A percentile compares a stretch with the other conserved stretches of the same genome.
phyloP scores from a whole-genome alignment of 2,113 vertebrate genomes.

The Sander vitreus region DNA sequence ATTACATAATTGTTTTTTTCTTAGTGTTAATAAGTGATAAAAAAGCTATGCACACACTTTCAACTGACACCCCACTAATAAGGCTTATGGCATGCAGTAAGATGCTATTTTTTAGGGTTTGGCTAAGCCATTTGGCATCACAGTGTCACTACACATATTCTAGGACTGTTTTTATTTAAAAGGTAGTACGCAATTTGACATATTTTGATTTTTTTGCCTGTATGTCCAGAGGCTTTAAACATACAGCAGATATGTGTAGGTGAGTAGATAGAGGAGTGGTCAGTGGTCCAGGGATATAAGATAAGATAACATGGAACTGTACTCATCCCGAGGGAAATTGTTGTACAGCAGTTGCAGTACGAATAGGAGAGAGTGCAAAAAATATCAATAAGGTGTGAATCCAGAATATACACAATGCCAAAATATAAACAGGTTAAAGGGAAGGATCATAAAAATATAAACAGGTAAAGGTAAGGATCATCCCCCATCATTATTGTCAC shows the following conservation, averaged over 20 bases:
- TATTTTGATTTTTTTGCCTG: neutral
- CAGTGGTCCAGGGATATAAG: neutral
- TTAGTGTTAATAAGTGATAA: neutral
- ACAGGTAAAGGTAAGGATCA: neutral
- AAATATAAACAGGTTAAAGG: neutral
- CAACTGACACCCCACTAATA: neutral
- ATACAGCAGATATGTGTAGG: neutral
- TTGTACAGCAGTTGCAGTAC: neutral
- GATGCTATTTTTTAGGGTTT: neutral
- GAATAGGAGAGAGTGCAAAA: neutral
- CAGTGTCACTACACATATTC: neutral
- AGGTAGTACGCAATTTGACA: neutral
- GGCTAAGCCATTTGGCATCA: neutral
- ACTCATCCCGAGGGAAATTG: neutral
- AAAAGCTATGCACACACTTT: neutral
- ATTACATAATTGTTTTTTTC: neutral
- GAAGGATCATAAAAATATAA: neutral
- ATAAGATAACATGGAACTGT: neutral
- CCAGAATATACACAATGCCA: neutral
- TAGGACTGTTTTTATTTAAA: neutral
- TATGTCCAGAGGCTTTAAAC: neutral
- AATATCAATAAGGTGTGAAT: neutral
- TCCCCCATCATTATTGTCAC: neutral
- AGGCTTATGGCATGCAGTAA: neutral
- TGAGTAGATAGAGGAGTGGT: neutral